phyloP scores from a whole-genome alignment of 2,113 vertebrate species.

The Casuarius casuarius region DNA sequence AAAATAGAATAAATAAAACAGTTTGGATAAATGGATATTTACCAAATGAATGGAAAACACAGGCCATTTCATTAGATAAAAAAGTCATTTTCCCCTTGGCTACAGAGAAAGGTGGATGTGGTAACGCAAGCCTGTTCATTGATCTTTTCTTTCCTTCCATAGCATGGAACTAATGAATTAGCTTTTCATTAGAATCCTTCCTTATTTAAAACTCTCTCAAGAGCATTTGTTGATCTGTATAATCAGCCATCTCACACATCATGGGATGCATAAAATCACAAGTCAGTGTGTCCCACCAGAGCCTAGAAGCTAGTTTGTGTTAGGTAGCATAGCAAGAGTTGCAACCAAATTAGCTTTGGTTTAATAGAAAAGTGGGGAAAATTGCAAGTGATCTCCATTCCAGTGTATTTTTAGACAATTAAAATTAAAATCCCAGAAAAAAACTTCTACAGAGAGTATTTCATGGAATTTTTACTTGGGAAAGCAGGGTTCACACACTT shows the following conservation, averaged over 20 bases:
- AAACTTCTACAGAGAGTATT: rapidly evolving
- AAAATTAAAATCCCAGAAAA: not conserved
- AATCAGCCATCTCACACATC: not conserved
- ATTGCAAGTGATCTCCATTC: not conserved
- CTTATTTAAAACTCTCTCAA: not conserved
- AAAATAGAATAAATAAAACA: not conserved
- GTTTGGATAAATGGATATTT: not conserved
- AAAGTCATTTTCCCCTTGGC: not conserved
- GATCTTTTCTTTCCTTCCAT: not conserved
- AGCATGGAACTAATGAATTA: not conserved
- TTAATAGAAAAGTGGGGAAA: not conserved
- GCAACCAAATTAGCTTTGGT: not conserved
- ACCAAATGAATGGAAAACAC: not conserved
- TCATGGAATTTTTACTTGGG: not conserved
- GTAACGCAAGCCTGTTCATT: not conserved
- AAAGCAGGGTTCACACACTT: not conserved
- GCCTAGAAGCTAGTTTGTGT: not conserved
- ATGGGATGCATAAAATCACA: not conserved
- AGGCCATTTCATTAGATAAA: not conserved
- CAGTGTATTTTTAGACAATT: not conserved
- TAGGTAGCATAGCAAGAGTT: not conserved
- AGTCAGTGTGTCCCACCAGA: not conserved
- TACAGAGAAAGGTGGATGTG: not conserved
- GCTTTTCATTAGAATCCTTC: not conserved
- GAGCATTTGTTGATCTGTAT: not conserved